Base-by-base conservation (phyloP, 1,140 invertebrate species). In the Papilio machaon region DNA sequence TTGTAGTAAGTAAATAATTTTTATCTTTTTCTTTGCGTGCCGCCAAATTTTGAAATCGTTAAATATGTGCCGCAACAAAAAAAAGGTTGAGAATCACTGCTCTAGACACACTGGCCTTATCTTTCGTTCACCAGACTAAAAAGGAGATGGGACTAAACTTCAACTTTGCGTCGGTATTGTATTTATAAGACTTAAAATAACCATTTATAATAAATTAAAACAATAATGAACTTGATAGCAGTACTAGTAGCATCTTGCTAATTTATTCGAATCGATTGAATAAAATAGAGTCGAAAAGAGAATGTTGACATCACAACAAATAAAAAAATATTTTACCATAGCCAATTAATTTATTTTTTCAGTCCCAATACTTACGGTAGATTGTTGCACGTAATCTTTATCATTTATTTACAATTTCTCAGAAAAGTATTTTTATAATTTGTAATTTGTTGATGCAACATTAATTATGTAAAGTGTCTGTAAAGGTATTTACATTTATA, bases 381-480 rank as follows among this genome's bases (percentile, higher is more conserved):
- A 89, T 90, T 92, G 90, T 94, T 94, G 92, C 89, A 94, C 92
- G 93, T 95, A 94, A 94, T 93, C 90, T 90, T 90, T 91, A 92
- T 89, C 91, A 90, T 91, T 91, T 94, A 94, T 94, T 95, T 95
- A 94, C 92, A 89, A 93, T 92, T 91, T 90, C 86, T 82, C 73
- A 87, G 86, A 88, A 91, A 90, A 84, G 85, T 88, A 88, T 87
- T 88, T 87, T 35, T 83, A 81, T 85, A 85, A 86, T 82, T 86
- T 86, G 75, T 83, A 84, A 88, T 82, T 85, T 85, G 64, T 74
- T 84, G 82, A 83, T 81, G 75, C 78, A 83, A 79, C 82, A 80
- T 85, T 84, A 90, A 91, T 85, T 87, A 92, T 92, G 90, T 91
- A 90, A 91, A 89, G 74, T 80, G 84, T 83, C 80, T 85, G 54